These are phyloP conservation scores for Gambusia yucatana DNA, from an alignment of 2,797 vertebrate genomes.

Conservation along the genomic window DNA sequence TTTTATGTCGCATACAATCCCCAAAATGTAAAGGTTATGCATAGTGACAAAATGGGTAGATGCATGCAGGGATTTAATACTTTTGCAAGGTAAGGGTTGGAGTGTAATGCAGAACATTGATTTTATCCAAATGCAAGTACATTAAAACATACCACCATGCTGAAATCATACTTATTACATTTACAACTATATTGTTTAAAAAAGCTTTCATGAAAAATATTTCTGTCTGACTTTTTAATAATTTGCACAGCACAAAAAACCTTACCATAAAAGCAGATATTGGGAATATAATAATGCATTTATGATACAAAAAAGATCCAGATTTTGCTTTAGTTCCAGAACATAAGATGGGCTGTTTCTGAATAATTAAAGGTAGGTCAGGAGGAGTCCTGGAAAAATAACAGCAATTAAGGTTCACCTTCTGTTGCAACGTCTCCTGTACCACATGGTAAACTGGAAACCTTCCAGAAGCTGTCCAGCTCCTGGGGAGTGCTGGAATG, in stretches of 20 bases:
- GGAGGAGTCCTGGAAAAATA: conserved; percentile 56
- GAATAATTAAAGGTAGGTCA: conserved; percentile 57
- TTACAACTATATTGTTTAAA: neutral
- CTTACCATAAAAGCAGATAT: neutral
- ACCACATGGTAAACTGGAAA: conserved; percentile 63
- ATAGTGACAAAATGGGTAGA: neutral
- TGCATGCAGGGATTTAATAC: neutral
- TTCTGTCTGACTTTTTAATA: neutral
- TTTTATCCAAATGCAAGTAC: neutral
- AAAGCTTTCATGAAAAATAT: neutral
- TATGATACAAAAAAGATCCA: neutral
- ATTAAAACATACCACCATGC: neutral
- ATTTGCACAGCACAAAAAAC: neutral
- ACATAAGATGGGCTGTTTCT: conserved; percentile 30
- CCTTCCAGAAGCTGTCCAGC: conserved; percentile 41
- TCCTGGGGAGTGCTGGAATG: conserved; percentile 52
- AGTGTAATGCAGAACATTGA: neutral
- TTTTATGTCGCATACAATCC: neutral
- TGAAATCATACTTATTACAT: neutral
- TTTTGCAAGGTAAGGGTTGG: neutral
- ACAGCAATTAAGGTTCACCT: conserved; percentile 71
- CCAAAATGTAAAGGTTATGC: neutral
- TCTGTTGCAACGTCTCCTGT: conserved; percentile 54
- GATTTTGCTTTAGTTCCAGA: conserved; percentile 16
- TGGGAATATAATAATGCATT: neutral